A percentile compares a stretch with the other conserved stretches of the same genome.
Evolutionary conservation across 2,113 vertebrate species (phyloP).

Genomic region (Centropus bengalensis): DNA sequence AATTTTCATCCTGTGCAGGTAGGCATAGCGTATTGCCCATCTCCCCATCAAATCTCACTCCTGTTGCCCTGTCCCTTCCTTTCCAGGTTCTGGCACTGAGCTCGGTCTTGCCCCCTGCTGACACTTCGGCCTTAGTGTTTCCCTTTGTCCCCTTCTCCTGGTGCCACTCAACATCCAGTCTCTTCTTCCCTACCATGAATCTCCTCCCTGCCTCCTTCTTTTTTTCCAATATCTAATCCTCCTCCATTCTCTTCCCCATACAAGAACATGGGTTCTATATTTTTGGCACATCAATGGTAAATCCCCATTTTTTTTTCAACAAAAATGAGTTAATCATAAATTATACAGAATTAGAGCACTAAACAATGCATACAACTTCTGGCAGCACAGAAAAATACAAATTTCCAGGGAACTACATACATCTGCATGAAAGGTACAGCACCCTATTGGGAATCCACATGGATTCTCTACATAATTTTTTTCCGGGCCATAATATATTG

Average conservation of each 20-base stretch:
- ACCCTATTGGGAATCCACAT: neutral
- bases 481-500: neutral
- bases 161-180: neutral
- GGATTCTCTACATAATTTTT: neutral
- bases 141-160: accelerated
- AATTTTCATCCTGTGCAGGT: neutral
- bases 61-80: neutral
- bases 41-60: accelerated
- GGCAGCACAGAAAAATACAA: neutral
- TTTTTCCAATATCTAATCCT: neutral
- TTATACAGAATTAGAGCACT: neutral
- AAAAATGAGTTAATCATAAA: neutral
- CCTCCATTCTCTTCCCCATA: neutral
- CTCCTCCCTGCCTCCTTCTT: neutral
- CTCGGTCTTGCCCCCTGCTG: neutral
- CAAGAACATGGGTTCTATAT: neutral
- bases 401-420: neutral
- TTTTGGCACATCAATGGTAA: neutral
- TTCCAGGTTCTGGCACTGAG: accelerated
- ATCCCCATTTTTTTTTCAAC: neutral
- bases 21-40: neutral
- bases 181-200: neutral
- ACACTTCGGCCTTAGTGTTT: accelerated
- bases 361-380: neutral
- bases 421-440: neutral